phyloP scores from a whole-genome alignment of 2,797 vertebrate species.

The Amazona ochrocephala region DNA sequence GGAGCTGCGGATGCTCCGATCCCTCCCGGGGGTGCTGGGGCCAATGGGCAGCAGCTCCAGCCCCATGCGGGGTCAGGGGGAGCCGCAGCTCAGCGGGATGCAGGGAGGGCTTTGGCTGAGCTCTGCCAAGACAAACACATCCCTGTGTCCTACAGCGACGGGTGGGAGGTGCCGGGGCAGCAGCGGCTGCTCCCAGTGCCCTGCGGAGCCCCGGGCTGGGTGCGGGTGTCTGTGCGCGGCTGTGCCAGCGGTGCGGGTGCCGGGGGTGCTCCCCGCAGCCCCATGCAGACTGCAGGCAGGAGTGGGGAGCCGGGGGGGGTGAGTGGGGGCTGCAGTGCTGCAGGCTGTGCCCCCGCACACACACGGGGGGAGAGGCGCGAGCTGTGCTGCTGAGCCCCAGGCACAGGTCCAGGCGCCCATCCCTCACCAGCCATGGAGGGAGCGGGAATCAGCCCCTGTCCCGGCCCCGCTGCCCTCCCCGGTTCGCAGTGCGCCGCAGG shows the following conservation, averaged over 20 bases:
- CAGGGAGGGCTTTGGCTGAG: neutral
- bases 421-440: neutral
- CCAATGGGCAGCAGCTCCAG: neutral
- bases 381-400: neutral
- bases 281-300: neutral
- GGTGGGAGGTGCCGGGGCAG: neutral
- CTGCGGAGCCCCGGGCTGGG: fast-evolving
- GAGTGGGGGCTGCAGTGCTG: neutral
- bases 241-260: neutral
- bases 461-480: neutral
- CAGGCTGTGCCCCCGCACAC: neutral
- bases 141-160: neutral
- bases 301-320: neutral
- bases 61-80: neutral
- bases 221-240: too few species aligned
- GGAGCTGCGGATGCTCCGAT: neutral
- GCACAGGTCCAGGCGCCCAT: fast-evolving
- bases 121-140: neutral
- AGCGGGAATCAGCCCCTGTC: neutral
- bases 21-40: neutral
- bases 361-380: neutral
- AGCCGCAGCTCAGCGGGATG: neutral
- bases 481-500: fast-evolving
- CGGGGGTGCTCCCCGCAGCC: neutral
- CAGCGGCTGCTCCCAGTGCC: fast-evolving